Percentiles rank a stretch among this genome's conserved stretches.
phyloP scores from a whole-genome alignment of 2,113 vertebrate species.

The Paradoxurus hermaphroditus region DNA sequence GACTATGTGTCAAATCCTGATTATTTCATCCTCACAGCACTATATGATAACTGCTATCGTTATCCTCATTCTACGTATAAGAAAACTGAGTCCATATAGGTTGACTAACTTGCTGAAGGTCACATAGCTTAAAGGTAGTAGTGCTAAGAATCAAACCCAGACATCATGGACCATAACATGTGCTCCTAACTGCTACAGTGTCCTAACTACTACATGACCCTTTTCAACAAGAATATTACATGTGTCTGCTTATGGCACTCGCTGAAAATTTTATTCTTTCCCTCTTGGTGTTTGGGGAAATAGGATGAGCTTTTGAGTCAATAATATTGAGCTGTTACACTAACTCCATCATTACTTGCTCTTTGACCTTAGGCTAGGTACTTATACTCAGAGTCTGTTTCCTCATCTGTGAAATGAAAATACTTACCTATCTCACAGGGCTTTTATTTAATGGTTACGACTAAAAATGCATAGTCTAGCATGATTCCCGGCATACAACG shows the following conservation, averaged over 20 bases:
- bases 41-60: neutral
- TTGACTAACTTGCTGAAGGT: neutral
- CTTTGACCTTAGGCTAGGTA: neutral
- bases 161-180: neutral
- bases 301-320: neutral
- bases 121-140: neutral
- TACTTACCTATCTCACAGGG: neutral
- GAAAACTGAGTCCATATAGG: neutral
- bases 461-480: neutral
- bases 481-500: neutral
- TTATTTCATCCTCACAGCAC: neutral
- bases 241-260: neutral
- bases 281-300: neutral
- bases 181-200: neutral
- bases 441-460: neutral
- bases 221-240: neutral
- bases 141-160: neutral
- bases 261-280: neutral
- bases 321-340: neutral
- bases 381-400: neutral
- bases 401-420: neutral
- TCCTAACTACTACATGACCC: neutral
- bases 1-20: neutral
- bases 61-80: neutral
- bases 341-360: neutral